Evolutionary conservation across 2,888 invertebrate species (phyloP), one percentile per base, ranked within the genome.

Genomic region (Oxyteleia sp.): DNA sequence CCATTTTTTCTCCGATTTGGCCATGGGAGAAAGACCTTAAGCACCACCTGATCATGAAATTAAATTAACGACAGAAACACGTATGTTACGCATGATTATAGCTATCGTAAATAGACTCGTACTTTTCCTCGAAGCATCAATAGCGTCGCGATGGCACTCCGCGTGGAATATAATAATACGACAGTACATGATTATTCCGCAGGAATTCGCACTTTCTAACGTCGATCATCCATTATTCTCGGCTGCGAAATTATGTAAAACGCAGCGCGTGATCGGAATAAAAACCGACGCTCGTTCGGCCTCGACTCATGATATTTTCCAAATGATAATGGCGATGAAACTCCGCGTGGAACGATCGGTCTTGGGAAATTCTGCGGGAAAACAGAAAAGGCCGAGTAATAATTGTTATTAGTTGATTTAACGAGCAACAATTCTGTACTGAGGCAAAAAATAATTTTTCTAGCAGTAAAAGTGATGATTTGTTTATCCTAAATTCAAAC

Each of bases 161-260:
- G 47, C 18, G 18, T 11, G 51, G 35, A 41, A 38, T 57, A 79
- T 64, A 79, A 80, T 80, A 66, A 72, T 18, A 72, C 61, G 18
- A 8, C 51, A 20, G 43, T n/a, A 13, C 45, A 66, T 41, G 72
- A 81, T 74, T 47, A 81, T 66, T 66, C 72, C 72, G 23, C 38
- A 74, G 74, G 80, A 81, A 66, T 81, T 74, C 66, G 74, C 81
- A 68, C 81, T 81, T 81, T 81, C 81, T 81, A 81, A 81, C 74
- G 66, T 29, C 68, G 59, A 68, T 74, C 72, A 57, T 80, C 69
- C 35, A 69, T 69, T 69, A 78, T 80, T 80, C 66, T 20, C 4
- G 47, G 38, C 72, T 66, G 38, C 74, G 41, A 72, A 80, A 80
- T 80, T 66, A 80, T 80, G 80, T 68, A 80, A 80, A 80, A 35